Base-by-base conservation (phyloP, 1,140 invertebrate species). In the Contarinia nasturtii region DNA sequence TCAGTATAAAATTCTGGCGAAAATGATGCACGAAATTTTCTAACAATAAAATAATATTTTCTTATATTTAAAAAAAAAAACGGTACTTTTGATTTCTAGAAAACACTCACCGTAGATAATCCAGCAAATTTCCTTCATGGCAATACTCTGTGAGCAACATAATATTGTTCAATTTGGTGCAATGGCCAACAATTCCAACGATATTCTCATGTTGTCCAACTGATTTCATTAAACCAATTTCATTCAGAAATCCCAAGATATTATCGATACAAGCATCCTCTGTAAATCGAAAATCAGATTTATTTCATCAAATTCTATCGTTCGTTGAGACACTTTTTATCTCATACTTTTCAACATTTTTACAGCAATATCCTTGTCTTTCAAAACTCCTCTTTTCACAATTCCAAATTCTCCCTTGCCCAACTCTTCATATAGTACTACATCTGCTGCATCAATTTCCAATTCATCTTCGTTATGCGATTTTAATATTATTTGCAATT, bases 361-460 rank as follows among this genome's bases (percentile, higher is more conserved):
- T 1, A 88, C 77, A 14, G 86, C 86, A 10, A 89, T 83, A 33
- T 76, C 61, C 1, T 60, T 60, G 19, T 56, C 57, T 59, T 48
- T 22, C 68, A 63, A 61, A 0, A 72, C 67, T n/a, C 72, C 79
- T 45, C 75, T 67, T 21, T 77, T 69, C 1, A 90, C 86, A 34
- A 86, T 66, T 0, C 86, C 86, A 59, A 87, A 88, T 34, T 84
- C 83, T 12, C 86, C 86, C 58, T 83, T 77, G 0, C 86, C 86
- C 0, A 89, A 59, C 5, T 79, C 67, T 53, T 78, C 69, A 51
- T 77, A 73, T 0, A 88, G 65, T 15, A 68, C 54, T 2, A 91
- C 58, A 36, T 74, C 64, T 22, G 74, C 68, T 1, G 70, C 64
- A 1, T 68, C 63, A 36, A 88, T 69, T 63, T 87, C 81, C 73